phyloP scores from a whole-genome alignment of 2,888 invertebrate genomes.

The Leptinotarsa juncta region DNA sequence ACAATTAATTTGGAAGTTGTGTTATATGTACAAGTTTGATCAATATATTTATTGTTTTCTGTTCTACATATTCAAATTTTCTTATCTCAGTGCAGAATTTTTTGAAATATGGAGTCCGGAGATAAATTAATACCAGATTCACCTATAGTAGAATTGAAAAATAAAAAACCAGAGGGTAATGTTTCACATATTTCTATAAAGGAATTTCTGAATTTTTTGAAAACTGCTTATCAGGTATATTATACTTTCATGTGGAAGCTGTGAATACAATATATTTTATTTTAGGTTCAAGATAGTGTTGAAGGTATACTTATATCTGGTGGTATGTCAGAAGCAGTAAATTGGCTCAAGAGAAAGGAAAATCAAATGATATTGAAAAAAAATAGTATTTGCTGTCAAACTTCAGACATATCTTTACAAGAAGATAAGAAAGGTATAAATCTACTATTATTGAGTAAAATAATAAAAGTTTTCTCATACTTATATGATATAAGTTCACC shows the following conservation, averaged over 20 bases:
- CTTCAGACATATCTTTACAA: constrained; percentile 47
- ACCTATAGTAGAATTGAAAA: constrained; percentile 21
- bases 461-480: not conserved
- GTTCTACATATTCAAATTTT: not conserved
- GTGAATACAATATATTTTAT: constrained; percentile 9
- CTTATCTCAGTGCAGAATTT: not conserved
- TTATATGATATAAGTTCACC: not conserved
- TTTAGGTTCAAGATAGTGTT: constrained; percentile 64
- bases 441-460: not conserved
- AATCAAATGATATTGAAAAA: constrained; percentile 59
- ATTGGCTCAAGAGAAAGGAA: constrained; percentile 68
- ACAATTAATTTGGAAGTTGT: no score
- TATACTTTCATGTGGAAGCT: not conserved
- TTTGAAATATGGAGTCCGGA: constrained; percentile 38
- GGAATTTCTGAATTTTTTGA: constrained; percentile 79
- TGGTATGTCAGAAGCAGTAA: constrained; percentile 65
- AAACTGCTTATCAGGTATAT: constrained; percentile 77
- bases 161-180: constrained; percentile 14
- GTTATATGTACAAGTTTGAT: constrained; percentile 33
- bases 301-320: constrained; percentile 66
- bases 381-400: constrained; percentile 55
- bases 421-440: constrained; percentile 50
- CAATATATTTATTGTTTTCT: constrained; percentile 25
- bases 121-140: constrained; percentile 9
- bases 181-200: constrained; percentile 74